Evolutionary conservation across 2,888 invertebrate species (phyloP).

Genomic region (Petrolisthes manimaculis): DNA sequence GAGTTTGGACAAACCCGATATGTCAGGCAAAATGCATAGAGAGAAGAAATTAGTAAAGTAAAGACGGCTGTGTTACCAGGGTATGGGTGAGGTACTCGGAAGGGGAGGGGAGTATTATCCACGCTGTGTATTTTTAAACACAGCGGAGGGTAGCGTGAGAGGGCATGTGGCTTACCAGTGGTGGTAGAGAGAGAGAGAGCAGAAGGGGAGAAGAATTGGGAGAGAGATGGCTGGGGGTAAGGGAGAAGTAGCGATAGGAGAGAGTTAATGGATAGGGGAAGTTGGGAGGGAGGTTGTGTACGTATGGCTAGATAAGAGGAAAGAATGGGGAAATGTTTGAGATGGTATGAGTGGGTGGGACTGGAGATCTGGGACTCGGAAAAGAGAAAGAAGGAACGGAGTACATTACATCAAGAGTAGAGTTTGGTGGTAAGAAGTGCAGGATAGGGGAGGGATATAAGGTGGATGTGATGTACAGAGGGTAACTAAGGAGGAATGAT

Average conservation of each 20-base stretch:
- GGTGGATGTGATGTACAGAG: not conserved
- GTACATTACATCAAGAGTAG: not conserved
- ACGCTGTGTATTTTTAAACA: conserved; percentile 5
- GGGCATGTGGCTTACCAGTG: not conserved
- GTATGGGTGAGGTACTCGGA: no score
- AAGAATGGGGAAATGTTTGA: not conserved
- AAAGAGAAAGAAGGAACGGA: not conserved
- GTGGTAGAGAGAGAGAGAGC: not conserved
- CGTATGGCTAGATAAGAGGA: not conserved
- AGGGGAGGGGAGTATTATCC: not conserved
- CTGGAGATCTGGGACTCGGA: not conserved
- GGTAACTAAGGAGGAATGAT: not conserved
- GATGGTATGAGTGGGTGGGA: not conserved
- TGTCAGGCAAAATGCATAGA: no score
- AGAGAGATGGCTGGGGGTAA: not conserved
- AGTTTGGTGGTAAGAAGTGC: not conserved
- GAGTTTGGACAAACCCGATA: no score
- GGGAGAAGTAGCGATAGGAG: not conserved
- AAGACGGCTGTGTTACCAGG: no score
- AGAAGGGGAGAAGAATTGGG: not conserved
- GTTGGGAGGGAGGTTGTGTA: not conserved
- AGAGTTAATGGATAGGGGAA: not conserved
- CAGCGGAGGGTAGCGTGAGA: not conserved
- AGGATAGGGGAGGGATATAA: not conserved
- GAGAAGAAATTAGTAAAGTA: no score